Base-by-base conservation (phyloP, 30 jellyfish, hydroid and myxozoan species). In the Aurelia aurita complex sp. Pacific region DNA sequence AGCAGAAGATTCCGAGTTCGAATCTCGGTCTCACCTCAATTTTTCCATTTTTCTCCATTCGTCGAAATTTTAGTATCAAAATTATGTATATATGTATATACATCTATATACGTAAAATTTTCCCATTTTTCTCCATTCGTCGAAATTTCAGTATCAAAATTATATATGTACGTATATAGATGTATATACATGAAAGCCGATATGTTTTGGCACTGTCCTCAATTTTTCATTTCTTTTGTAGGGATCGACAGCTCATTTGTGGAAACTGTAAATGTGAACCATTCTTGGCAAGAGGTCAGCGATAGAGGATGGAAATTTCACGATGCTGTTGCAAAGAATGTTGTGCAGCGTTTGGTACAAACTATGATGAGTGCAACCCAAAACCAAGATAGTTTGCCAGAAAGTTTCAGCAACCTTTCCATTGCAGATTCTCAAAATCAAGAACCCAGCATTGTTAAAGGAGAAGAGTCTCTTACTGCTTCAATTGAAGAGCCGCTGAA, bases 181-280 rank as follows among this genome's bases (percentile, higher is more conserved):
- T n/a, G n/a, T n/a, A n/a, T n/a, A n/a, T n/a, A n/a, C n/a, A n/a
- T n/a, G n/a, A n/a, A n/a, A n/a, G n/a, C n/a, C n/a, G n/a, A n/a
- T n/a, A n/a, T n/a, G n/a, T n/a, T n/a, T n/a, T n/a, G n/a, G n/a
- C n/a, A n/a, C n/a, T n/a, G n/a, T n/a, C n/a, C n/a, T n/a, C n/a
- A n/a, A n/a, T n/a, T n/a, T 38, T 38, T 38, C 11, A 43, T 43
- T 43, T 34, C 29, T 19, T 77, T 62, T 77, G 17, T 16, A 80
- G 89, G 89, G 40, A 80, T 80, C 15, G 89, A 80, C 8, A 64
- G 89, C 69, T 80, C 78, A 10, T 80, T 80, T 55, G 73, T 80
- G 2, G 76, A 80, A 16, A 51, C 81, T 38, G 63, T 80, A 0
- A 80, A 61, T 53, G 16, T 80, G 15, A 43, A 80, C 67, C 64